Evolutionary conservation across 2,797 vertebrate species (phyloP).

Genomic region (Argyrosomus regius): DNA sequence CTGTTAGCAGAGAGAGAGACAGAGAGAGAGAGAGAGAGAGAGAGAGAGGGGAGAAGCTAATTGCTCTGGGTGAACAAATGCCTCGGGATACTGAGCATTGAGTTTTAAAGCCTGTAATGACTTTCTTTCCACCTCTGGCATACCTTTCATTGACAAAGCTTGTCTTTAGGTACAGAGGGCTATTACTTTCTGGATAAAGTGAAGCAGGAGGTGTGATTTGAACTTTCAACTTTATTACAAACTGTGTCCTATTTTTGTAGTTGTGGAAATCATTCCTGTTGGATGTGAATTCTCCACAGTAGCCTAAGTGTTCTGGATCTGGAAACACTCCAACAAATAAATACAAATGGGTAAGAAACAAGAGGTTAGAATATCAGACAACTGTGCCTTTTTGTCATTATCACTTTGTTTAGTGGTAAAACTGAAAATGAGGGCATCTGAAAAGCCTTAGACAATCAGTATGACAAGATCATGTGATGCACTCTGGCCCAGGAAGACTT

Average conservation of each 20-base stretch:
- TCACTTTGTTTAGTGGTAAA: background rate
- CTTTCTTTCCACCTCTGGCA: slow-evolving; percentile 22
- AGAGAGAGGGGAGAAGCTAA: slow-evolving; percentile 31
- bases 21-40: slow-evolving; percentile 11
- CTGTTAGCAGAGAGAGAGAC: slow-evolving; percentile 39
- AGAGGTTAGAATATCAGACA: background rate
- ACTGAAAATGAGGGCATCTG: no score
- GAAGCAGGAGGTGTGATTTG: background rate
- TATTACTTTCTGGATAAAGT: slow-evolving; percentile 2
- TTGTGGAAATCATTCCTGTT: background rate
- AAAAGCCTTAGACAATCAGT: no score
- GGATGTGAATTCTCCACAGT: background rate
- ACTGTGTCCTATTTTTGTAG: background rate
- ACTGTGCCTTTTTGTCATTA: background rate
- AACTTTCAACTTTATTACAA: background rate
- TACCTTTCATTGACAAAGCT: slow-evolving; percentile 13
- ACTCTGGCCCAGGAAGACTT: no score
- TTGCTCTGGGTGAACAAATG: slow-evolving; percentile 31
- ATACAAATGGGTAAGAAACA: background rate
- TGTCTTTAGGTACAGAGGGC: background rate
- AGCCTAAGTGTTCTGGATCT: background rate
- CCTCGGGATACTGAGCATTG: slow-evolving; percentile 33
- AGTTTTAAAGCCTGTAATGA: slow-evolving; percentile 42
- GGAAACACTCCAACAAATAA: background rate
- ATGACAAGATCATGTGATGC: no score